Evolutionary conservation across 2,113 vertebrate genomes (phyloP).

Genomic region (Meles meles): DNA sequence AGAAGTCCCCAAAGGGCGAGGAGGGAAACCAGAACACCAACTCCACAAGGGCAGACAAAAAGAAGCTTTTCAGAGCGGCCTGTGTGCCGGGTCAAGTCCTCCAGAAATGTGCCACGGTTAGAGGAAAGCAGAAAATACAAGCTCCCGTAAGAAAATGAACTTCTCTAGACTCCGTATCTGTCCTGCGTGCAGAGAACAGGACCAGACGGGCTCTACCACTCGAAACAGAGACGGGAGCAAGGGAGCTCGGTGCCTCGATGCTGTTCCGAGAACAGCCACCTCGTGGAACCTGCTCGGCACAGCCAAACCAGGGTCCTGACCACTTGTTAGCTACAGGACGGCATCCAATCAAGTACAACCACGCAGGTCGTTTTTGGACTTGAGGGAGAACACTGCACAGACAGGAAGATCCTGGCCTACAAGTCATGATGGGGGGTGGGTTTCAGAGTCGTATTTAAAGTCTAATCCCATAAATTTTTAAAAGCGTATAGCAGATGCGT

Average conservation of each 20-base stretch:
- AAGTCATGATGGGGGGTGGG: background rate
- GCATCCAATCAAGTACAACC: background rate
- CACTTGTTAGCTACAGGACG: background rate
- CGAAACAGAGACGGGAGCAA: background rate
- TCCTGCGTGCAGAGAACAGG: background rate
- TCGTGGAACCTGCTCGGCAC: background rate
- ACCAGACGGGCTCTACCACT: background rate
- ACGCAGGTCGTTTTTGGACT: background rate
- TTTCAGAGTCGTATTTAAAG: background rate
- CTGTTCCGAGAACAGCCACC: background rate
- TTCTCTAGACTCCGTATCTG: background rate
- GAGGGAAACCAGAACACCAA: background rate
- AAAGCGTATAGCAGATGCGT: background rate
- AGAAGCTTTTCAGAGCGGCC: background rate
- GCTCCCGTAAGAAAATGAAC: background rate
- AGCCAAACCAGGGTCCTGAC: background rate
- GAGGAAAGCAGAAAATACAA: background rate
- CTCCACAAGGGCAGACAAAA: background rate
- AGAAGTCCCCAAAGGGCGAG: background rate
- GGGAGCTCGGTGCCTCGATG: too few species aligned
- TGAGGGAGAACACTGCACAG: background rate
- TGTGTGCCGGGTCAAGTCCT: background rate
- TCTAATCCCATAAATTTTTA: background rate
- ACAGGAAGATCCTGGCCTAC: background rate
- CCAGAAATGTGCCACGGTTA: background rate